Evolutionary conservation across 2,113 vertebrate genomes (phyloP), one percentile per base, ranked within the genome.

Genomic region (Felis chaus): DNA sequence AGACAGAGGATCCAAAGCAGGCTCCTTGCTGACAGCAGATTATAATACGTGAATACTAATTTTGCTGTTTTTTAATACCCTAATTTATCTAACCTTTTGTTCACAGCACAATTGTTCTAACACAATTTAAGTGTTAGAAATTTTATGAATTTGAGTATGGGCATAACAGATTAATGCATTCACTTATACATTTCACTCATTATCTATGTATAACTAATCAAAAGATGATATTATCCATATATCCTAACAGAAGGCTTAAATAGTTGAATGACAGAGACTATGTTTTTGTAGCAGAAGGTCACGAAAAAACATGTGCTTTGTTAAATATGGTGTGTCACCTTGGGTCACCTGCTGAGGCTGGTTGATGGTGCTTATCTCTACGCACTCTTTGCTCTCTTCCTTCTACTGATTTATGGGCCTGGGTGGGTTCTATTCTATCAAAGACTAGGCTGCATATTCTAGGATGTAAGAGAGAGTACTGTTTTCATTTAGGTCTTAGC

Each of bases 391-490:
- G 29, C 29, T 68, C 29, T 73, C 76, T 25, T 87, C 41, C 33
- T 61, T 61, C 57, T 81, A 33, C 71, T 82, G 87, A 89, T 91
- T 95, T 96, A 91, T 89, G 61, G 61, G 74, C 68, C 94, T 50
- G 5, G 31, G 33, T 89, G 39, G n/a, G 19, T 93, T 66, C 73
- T 97, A 79, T 66, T 63, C 83, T 74, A 69, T 92, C 36, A 76
- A 84, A 93, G 23, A 23, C 41, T 57, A 11, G 7, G 33, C 86
- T 82, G 66, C 50, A 19, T 78, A 27, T 88, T 29, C 23, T 71
- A 45, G 29, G 81, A 12, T 21, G 48, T 79, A 50, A 68, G 50
- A 66, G 23, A 91, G 78, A 48, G 55, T n/a, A 50, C 41, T 63
- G 16, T 96, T 96, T 97, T 85, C 68, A 85, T 66, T 85, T 91